Evolutionary conservation across 2,113 vertebrate genomes (phyloP).

Genomic region (Hippoglossus stenolepis): DNA sequence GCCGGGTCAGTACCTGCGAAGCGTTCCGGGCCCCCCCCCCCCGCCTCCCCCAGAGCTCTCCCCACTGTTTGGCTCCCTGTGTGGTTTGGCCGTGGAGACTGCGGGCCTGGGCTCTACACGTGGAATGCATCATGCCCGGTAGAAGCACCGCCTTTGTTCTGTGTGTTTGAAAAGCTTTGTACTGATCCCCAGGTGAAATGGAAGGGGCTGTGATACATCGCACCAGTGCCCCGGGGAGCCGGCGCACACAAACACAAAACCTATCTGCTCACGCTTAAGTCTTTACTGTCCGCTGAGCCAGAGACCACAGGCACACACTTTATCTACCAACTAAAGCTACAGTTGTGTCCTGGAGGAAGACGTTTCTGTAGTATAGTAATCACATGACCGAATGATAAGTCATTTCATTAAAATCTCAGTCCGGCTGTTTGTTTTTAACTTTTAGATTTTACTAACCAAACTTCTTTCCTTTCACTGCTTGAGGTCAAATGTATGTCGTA

Average conservation of each 20-base stretch:
- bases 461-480: too few relatives aligned
- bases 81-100: conserved; percentile 46
- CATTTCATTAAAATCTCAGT: neutral
- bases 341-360: neutral
- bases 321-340: neutral
- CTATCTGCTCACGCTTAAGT: conserved; percentile 10
- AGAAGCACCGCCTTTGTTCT: conserved; percentile 76
- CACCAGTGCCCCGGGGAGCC: conserved; percentile 15
- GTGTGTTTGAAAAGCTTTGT: conserved; percentile 81
- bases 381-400: neutral
- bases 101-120: conserved; percentile 66
- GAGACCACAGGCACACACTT: neutral
- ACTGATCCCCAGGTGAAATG: conserved; percentile 84
- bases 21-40: conserved; percentile 27
- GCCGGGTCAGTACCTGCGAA: conserved; percentile 36
- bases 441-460: neutral
- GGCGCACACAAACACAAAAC: neutral
- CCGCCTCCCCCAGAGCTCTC: conserved; percentile 28
- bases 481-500: neutral
- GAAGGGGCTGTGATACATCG: conserved; percentile 33
- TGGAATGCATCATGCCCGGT: conserved; percentile 78
- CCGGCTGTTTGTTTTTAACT: neutral
- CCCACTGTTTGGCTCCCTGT: conserved; percentile 55
- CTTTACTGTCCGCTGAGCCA: neutral
- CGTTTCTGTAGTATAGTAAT: neutral